Evolutionary conservation across 2,797 vertebrate genomes (phyloP).

Genomic region (Fistularia tabacaria): DNA sequence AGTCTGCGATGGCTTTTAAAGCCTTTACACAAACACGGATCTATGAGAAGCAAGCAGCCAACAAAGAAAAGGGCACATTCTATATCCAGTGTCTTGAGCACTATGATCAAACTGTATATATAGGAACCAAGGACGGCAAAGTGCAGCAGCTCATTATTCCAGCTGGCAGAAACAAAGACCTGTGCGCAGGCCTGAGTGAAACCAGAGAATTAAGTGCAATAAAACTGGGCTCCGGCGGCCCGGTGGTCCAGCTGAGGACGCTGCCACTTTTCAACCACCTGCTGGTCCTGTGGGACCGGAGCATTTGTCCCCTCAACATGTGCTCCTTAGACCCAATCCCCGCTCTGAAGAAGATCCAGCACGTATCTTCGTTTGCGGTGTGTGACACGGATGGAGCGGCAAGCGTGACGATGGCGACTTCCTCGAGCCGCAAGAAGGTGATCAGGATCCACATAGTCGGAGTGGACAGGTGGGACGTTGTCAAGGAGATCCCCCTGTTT

Average conservation of each 20-base stretch:
- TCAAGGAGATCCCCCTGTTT: constrained; percentile 56
- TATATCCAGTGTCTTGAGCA: constrained; percentile 64
- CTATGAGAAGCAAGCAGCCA: constrained; percentile 52
- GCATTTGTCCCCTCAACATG: constrained; percentile 67
- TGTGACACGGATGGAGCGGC: constrained; percentile 4
- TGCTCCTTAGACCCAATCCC: constrained; percentile 66
- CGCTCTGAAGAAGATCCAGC: constrained; percentile 65
- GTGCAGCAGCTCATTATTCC: constrained; percentile 58
- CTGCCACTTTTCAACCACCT: constrained; percentile 71
- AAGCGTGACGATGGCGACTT: constrained; percentile 54
- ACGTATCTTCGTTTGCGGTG: constrained; percentile 59
- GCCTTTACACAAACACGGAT: constrained; percentile 55
- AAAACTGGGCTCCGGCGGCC: constrained; percentile 64
- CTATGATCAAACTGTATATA: constrained; percentile 61
- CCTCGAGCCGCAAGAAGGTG: constrained; percentile 57
- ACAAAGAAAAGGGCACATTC: constrained; percentile 63
- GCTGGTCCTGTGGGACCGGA: constrained; percentile 66
- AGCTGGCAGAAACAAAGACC: constrained; percentile 7
- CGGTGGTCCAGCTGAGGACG: constrained; percentile 55
- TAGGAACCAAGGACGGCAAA: constrained; percentile 59
- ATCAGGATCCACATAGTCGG: constrained; percentile 58
- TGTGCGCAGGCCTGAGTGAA: constrained; percentile 10
- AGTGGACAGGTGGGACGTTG: constrained; percentile 67
- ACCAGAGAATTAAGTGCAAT: constrained; percentile 48
- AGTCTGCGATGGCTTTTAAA: constrained; percentile 49